These are phyloP conservation scores for Drosophila bocki DNA, from an alignment of 1,140 invertebrate species.

Conservation along the genomic window DNA sequence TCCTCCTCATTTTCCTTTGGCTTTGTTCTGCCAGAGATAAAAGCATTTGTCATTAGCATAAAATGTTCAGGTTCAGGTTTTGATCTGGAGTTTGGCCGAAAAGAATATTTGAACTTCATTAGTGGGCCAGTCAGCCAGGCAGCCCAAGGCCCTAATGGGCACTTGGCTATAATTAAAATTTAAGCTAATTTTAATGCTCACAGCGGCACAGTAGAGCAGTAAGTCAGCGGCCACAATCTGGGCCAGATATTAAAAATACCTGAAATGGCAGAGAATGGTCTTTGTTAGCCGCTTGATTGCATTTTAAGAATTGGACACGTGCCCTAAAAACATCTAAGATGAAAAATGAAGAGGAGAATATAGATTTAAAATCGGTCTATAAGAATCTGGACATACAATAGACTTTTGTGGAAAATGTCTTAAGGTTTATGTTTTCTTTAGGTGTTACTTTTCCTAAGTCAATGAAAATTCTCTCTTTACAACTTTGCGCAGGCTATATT, in stretches of 20 bases:
- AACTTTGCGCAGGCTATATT: too few species aligned
- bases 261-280: conserved; percentile 6
- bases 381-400: background rate
- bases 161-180: conserved; percentile 72
- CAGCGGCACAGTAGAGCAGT: conserved; percentile 19
- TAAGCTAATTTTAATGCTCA: conserved; percentile 70
- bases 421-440: background rate
- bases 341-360: conserved; percentile 6
- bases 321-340: background rate
- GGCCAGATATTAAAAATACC: conserved; percentile 30
- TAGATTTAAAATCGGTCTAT: background rate
- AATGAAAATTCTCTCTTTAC: background rate
- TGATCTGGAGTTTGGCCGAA: conserved; percentile 38
- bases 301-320: conserved; percentile 36
- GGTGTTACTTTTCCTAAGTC: background rate
- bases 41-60: conserved; percentile 83
- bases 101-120: conserved; percentile 82
- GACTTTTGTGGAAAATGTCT: background rate
- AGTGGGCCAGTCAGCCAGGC: conserved; percentile 24
- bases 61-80: conserved; percentile 68
- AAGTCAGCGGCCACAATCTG: conserved; percentile 36
- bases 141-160: conserved; percentile 36
- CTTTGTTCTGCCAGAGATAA: conserved; percentile 66
- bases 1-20: conserved; percentile 26
- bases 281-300: conserved; percentile 52